Base-by-base conservation (phyloP, 2,113 vertebrate genomes). In the Jacana jacana region DNA sequence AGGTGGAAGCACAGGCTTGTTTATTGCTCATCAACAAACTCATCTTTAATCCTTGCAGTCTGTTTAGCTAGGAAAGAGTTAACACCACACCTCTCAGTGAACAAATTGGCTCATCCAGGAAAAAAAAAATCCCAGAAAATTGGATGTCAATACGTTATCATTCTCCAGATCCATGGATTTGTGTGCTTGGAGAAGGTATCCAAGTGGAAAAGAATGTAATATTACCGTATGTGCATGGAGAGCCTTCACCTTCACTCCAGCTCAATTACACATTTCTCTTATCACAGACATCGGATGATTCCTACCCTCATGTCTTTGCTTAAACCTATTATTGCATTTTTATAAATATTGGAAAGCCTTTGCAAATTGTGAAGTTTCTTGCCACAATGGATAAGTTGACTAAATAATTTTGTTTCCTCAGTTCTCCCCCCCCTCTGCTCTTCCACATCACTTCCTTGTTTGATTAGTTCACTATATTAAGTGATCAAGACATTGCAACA, bases 81-180 rank as follows among this genome's bases (percentile, higher is more conserved):
- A 97, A 97, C 44, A 91, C 23, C 54, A 80, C 9, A 76, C 60
- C 39, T 83, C 79, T 84, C 73, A 33, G 81, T 3, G 86, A 95
- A 92, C 82, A 97, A 97, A 97, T 91, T 96, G 92, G 69, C 68
- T 97, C 81, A 90, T 91, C 84, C 86, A 95, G 52, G 39, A n/a
- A 42, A 76, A 88, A 84, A 87, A 87, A 58, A 86, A 58, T 93
- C 81, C 80, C 69, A 89, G 86, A 96, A 97, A 97, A 97, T 89
- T 96, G 96, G 57, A 88, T 97, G 96, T 94, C 93, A 88, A 84
- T 94, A 97, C 95, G 97, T 98, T 97, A 97, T 96, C 73, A 95
- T 80, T 71, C 54, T 52, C 91, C 86, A 97, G 95, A 96, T 92
- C 91, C 85, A 91, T 79, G 94, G 97, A 97, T 97, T 97, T 97